These are phyloP conservation scores for Diadophis punctatus DNA, from an alignment of 2,113 vertebrate genomes.

Conservation along the genomic window DNA sequence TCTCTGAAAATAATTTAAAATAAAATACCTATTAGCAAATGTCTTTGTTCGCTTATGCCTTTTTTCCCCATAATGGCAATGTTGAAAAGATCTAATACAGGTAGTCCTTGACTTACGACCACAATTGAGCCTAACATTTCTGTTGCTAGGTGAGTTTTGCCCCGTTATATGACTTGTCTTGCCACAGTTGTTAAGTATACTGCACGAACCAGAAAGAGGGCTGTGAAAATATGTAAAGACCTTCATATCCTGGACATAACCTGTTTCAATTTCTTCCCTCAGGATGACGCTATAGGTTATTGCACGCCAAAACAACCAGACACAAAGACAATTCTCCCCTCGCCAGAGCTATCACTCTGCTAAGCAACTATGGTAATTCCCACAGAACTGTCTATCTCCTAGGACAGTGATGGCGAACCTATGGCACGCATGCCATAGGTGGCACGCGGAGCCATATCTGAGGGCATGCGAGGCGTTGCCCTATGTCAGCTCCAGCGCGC, in stretches of 20 bases:
- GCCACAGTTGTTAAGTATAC: not conserved
- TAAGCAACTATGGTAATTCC: not conserved
- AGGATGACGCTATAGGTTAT: not conserved
- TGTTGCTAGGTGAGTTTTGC: not conserved
- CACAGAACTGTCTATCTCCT: not conserved
- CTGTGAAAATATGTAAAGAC: not conserved
- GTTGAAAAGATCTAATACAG: not conserved
- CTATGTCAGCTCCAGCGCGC: no score
- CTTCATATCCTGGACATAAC: not conserved
- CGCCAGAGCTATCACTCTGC: not conserved
- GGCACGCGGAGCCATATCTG: no score
- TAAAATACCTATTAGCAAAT: not conserved
- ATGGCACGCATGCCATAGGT: no score
- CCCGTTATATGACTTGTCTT: not conserved
- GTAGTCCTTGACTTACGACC: not conserved
- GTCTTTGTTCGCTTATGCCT: not conserved
- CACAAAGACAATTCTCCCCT: not conserved
- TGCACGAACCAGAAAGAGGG: not conserved
- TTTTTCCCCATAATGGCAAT: not conserved
- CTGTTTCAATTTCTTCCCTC: not conserved
- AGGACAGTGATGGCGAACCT: no score
- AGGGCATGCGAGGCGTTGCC: no score
- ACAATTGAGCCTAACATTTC: not conserved
- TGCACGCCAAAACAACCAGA: not conserved
- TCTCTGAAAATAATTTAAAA: not conserved